These are phyloP conservation scores for Cryptoblepharus egeriae DNA, from an alignment of 2,797 vertebrate species.

Conservation along the genomic window DNA sequence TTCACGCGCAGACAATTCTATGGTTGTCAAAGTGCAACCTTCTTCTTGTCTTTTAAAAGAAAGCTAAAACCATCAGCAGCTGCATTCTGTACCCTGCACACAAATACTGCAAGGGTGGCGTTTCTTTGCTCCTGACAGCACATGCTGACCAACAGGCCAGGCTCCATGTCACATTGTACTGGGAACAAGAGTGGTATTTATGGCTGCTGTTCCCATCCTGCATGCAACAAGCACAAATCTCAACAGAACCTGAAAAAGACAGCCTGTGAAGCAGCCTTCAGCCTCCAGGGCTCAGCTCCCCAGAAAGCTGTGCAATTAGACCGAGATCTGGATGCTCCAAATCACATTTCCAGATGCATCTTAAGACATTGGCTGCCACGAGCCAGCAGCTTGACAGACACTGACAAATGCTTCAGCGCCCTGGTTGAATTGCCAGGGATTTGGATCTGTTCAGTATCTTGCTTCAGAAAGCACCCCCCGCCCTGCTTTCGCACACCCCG, in stretches of 20 bases:
- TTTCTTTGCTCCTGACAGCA: not conserved
- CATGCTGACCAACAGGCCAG: not conserved
- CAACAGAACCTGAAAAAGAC: not conserved
- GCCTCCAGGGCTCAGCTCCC: not conserved
- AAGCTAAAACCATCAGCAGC: too few relatives aligned
- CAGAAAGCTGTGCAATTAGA: conserved; percentile 32
- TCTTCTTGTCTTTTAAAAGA: not conserved
- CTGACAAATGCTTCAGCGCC: conserved; percentile 22
- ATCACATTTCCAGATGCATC: conserved; percentile 32
- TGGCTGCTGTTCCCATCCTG: not conserved
- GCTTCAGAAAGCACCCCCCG: conserved; percentile 27
- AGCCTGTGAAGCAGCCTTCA: not conserved
- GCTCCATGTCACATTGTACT: not conserved
- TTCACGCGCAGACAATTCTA: too few relatives aligned
- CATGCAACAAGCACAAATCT: not conserved
- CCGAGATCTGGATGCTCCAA: conserved; percentile 28
- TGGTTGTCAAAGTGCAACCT: too few relatives aligned
- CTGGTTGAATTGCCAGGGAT: conserved; percentile 35
- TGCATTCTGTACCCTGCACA: not conserved
- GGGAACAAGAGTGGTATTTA: not conserved
- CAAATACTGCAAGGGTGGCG: not conserved
- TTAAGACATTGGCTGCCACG: conserved; percentile 1
- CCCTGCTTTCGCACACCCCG: too few relatives aligned
- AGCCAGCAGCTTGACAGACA: conserved; percentile 9
- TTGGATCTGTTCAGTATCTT: not conserved